Conservation (phyloP, 1,140 invertebrate genomes). For the Augochlora pura region DNA sequence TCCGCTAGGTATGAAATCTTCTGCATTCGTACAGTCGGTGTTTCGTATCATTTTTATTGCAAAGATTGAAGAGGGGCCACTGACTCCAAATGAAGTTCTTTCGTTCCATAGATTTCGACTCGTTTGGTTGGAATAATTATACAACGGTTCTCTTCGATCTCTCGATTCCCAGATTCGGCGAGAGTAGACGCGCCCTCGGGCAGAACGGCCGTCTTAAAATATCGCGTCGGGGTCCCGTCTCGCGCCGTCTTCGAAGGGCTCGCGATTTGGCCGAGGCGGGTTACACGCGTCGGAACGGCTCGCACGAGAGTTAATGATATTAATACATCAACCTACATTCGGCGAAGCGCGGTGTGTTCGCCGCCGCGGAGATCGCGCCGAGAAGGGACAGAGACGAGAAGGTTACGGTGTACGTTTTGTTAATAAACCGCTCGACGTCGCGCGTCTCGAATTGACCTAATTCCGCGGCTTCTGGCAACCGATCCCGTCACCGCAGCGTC, state of each 20-base stretch:
- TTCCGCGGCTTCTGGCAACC: constrained; percentile 67
- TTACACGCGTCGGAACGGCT: not conserved
- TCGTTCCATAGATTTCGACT: no score
- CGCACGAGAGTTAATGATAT: constrained; percentile 41
- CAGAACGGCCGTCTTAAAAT: constrained; percentile 34
- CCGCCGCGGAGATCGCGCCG: not conserved
- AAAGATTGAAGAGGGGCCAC: no score
- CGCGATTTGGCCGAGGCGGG: constrained; percentile 10
- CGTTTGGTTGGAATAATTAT: no score
- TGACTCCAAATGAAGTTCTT: no score
- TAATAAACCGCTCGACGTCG: constrained; percentile 51
- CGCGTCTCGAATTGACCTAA: constrained; percentile 60
- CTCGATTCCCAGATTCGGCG: not conserved
- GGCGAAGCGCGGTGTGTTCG: not conserved
- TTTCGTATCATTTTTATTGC: no score
- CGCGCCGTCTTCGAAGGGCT: constrained; percentile 23
- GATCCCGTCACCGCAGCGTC: constrained; percentile 21
- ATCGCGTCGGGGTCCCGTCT: not conserved
- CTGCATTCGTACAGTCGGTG: no score
- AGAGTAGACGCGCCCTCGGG: not conserved
- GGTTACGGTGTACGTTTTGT: constrained; percentile 61
- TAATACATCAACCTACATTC: constrained; percentile 50
- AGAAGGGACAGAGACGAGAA: constrained; percentile 40
- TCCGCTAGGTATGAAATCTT: no score
- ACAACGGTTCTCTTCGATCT: no score